A percentile compares a stretch with the other conserved stretches of the same genome.
phyloP scores from a whole-genome alignment of 2,113 vertebrate species.

The Ochotona princeps region DNA sequence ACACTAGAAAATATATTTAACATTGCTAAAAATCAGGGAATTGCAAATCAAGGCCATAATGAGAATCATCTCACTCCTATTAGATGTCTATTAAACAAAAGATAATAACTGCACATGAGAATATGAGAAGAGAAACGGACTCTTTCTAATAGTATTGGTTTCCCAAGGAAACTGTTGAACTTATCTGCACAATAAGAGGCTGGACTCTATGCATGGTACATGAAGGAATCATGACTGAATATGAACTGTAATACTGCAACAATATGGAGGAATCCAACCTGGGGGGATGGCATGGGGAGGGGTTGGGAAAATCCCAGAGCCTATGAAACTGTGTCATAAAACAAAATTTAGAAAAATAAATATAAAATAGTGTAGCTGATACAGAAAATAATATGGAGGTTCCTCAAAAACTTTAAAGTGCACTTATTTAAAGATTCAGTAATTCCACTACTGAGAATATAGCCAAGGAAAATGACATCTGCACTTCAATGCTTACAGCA shows the following conservation, averaged over 20 bases:
- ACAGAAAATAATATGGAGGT: neutral
- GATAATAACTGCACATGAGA: neutral
- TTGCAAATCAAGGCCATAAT: neutral
- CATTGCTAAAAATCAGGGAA: neutral
- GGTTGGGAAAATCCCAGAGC: too few relatives aligned
- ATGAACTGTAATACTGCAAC: too few relatives aligned
- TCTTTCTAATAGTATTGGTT: neutral
- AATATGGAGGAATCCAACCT: too few relatives aligned
- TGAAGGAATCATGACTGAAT: too few relatives aligned
- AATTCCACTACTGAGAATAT: neutral
- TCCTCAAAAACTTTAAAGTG: neutral
- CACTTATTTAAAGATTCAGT: neutral
- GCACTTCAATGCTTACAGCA: neutral
- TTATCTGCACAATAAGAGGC: too few relatives aligned
- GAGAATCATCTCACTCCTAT: neutral
- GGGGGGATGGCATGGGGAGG: too few relatives aligned
- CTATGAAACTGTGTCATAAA: too few relatives aligned
- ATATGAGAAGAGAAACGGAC: neutral
- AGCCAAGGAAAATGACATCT: neutral
- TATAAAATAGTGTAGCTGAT: neutral
- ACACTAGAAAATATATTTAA: neutral
- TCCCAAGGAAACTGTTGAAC: too few relatives aligned
- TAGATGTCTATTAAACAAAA: neutral
- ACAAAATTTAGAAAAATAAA: neutral
- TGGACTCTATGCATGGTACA: too few relatives aligned